Evolutionary conservation across 2,888 invertebrate species (phyloP).

Genomic region (Pharmacophagus antenor): DNA sequence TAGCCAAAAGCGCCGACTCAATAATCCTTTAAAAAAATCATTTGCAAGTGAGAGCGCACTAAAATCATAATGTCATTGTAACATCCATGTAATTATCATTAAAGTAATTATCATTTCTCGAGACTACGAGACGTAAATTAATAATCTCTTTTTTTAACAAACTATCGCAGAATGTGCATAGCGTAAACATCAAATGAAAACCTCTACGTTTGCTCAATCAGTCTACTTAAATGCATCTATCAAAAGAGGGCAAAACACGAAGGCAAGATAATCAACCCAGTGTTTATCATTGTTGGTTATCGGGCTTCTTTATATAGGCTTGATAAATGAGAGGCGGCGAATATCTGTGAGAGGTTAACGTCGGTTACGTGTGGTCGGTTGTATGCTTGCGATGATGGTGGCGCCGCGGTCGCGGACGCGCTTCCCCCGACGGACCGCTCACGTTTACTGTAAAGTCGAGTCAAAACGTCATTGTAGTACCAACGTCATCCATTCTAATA

Average conservation of each 20-base stretch:
- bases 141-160: too few species aligned
- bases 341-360: slow-evolving; percentile 30
- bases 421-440: slow-evolving; percentile 35
- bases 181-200: neutral
- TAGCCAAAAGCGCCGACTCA: neutral
- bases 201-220: slow-evolving; percentile 1
- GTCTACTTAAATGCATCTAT: slow-evolving; percentile 12
- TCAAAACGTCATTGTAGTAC: neutral
- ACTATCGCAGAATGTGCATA: too few species aligned
- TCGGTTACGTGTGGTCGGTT: slow-evolving; percentile 63
- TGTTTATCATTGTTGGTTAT: slow-evolving; percentile 3
- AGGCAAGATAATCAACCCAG: slow-evolving; percentile 2
- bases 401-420: slow-evolving; percentile 43
- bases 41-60: slow-evolving; percentile 8
- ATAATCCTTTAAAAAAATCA: neutral
- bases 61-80: neutral
- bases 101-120: too few species aligned
- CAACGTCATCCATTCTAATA: neutral
- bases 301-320: slow-evolving; percentile 6
- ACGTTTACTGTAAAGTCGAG: slow-evolving; percentile 7
- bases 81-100: too few species aligned
- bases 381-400: slow-evolving; percentile 58
- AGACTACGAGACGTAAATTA: too few species aligned
- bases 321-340: slow-evolving; percentile 8
- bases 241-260: slow-evolving; percentile 11